These are phyloP conservation scores for Onchidella celtica DNA, from an alignment of 2,888 invertebrate species.

Conservation along the genomic window DNA sequence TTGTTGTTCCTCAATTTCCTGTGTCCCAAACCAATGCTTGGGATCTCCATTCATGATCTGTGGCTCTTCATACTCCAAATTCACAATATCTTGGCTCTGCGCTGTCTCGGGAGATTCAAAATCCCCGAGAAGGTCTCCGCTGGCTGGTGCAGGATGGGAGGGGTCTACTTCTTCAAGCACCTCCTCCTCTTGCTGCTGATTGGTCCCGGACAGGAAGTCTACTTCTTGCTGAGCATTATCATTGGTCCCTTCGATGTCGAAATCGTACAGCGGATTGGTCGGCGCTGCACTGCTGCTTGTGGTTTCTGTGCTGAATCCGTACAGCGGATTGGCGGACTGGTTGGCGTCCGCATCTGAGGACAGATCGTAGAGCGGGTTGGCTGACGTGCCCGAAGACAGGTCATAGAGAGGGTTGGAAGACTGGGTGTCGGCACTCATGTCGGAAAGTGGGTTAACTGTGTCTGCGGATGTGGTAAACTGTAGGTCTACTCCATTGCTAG, in stretches of 20 bases:
- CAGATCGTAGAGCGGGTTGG: conserved; percentile 49
- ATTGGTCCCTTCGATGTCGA: background rate
- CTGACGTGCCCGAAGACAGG: conserved; percentile 16
- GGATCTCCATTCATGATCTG: background rate
- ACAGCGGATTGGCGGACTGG: conserved; percentile 51
- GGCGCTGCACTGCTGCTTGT: background rate
- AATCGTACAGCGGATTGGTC: conserved; percentile 31
- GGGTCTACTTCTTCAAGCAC: background rate
- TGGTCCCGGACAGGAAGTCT: conserved; percentile 21
- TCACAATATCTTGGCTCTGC: background rate
- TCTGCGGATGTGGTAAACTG: conserved; percentile 30
- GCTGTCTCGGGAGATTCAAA: background rate
- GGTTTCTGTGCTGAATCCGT: conserved; percentile 53
- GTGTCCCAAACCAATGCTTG: background rate
- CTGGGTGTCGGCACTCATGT: conserved; percentile 4
- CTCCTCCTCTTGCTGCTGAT: conserved; percentile 10
- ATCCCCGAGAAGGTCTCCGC: background rate
- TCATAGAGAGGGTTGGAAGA: conserved; percentile 58
- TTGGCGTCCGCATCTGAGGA: conserved; percentile 38
- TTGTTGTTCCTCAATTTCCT: background rate
- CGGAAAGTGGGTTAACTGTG: conserved; percentile 13
- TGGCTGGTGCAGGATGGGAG: background rate
- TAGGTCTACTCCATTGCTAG: conserved; percentile 7
- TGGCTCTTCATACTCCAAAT: background rate
- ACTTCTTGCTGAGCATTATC: conserved; percentile 3